Conservation (phyloP, 2,888 invertebrate species). For the Cacoxenus indagator region DNA sequence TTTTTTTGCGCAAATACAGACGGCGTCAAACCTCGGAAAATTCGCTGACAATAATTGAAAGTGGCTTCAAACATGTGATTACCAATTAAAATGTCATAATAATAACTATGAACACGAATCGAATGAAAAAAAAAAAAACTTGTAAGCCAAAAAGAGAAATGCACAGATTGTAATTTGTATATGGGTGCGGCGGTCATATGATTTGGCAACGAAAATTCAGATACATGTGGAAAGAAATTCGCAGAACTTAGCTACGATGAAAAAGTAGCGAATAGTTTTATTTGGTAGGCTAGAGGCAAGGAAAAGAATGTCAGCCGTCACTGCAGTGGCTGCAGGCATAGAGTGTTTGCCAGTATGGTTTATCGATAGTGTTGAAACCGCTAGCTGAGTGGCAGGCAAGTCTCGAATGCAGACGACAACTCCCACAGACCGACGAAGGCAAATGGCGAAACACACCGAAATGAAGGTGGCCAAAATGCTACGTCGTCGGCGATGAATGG, state of each 20-base stretch:
- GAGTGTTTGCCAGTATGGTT: constrained; percentile 4
- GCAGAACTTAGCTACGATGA: constrained; percentile 2
- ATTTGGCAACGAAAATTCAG: constrained; percentile 4
- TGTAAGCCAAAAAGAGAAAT: neutral
- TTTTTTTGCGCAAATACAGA: neutral
- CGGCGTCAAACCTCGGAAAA: neutral
- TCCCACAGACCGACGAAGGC: neutral
- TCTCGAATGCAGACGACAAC: neutral
- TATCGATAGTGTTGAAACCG: neutral
- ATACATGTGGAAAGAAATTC: neutral
- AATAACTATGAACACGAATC: neutral
- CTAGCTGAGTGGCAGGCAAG: neutral
- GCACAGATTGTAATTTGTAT: neutral
- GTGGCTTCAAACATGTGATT: constrained; percentile 1
- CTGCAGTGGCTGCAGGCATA: neutral
- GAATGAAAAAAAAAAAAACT: neutral
- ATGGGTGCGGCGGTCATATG: neutral
- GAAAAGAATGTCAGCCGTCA: neutral
- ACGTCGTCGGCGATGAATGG: neutral
- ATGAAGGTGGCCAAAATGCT: neutral
- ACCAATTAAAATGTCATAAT: constrained; percentile 19
- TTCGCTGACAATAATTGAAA: neutral
- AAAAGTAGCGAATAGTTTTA: neutral
- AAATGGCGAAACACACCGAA: neutral
- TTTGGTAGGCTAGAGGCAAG: neutral